Conservation (phyloP, 2,888 invertebrate species). For the Eucera pruinosa region DNA sequence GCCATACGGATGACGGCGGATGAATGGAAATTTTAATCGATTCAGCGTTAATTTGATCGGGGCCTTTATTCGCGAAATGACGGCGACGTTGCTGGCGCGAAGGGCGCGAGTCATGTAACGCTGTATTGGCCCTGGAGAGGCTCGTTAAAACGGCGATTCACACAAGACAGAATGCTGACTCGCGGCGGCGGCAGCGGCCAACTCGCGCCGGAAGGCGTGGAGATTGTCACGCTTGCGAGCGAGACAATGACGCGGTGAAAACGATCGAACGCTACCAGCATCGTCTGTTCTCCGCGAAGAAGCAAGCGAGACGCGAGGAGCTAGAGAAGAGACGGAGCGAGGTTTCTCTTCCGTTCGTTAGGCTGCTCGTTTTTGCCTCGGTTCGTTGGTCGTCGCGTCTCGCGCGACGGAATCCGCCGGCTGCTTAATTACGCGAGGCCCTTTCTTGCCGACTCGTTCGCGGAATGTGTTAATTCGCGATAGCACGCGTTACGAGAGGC, state of each 20-base stretch:
- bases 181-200: not conserved
- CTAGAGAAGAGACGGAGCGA: not conserved
- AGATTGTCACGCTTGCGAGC: slow-evolving; percentile 39
- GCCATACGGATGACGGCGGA: not conserved
- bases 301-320: not conserved
- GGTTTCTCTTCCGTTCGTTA: not conserved
- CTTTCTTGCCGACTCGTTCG: slow-evolving; percentile 32
- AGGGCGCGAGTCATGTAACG: not conserved
- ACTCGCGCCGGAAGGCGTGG: slow-evolving; percentile 14
- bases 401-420: slow-evolving; percentile 31
- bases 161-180: not conserved
- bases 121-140: not conserved
- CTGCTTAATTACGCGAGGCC: slow-evolving; percentile 38
- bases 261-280: slow-evolving; percentile 21
- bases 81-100: not conserved
- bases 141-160: slow-evolving; percentile 24
- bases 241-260: slow-evolving; percentile 40
- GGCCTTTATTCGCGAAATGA: not conserved
- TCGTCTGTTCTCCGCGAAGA: not conserved
- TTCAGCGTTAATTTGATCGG: slow-evolving; percentile 17
- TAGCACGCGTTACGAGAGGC: slow-evolving; percentile 32
- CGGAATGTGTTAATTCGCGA: slow-evolving; percentile 51
- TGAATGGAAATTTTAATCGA: slow-evolving; percentile 18
- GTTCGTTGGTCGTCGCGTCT: slow-evolving; percentile 8
- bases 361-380: slow-evolving; percentile 2